phyloP scores from a whole-genome alignment of 2,888 invertebrate genomes.

The Pseudoips prasinana region DNA sequence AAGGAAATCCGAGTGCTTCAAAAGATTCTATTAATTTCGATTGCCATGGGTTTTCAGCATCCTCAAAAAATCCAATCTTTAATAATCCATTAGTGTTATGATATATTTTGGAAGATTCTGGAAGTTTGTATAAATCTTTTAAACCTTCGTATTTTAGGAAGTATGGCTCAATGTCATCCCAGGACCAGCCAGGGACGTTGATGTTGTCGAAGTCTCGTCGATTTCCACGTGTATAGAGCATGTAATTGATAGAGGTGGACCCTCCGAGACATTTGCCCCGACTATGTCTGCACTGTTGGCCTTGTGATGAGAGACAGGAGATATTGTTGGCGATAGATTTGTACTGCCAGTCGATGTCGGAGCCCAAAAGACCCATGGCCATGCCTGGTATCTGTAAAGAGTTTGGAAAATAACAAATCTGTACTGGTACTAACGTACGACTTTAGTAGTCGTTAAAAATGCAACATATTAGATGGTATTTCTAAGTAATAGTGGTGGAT shows the following conservation, averaged over 20 bases:
- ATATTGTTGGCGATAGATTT: constrained; percentile 47
- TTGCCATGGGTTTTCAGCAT: constrained; percentile 52
- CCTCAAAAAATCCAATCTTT: constrained; percentile 43
- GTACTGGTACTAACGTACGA: too few relatives aligned
- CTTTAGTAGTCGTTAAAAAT: too few relatives aligned
- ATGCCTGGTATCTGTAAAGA: constrained; percentile 51
- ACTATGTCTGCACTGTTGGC: constrained; percentile 43
- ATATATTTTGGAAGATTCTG: constrained; percentile 44
- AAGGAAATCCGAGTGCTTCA: constrained; percentile 39
- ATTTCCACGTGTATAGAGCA: constrained; percentile 61
- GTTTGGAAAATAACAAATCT: too few relatives aligned
- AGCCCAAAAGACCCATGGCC: constrained; percentile 38
- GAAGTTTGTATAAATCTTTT: constrained; percentile 37
- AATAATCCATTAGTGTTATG: constrained; percentile 56
- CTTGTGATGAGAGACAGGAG: constrained; percentile 49
- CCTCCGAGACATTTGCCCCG: constrained; percentile 64
- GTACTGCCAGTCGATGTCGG: constrained; percentile 52
- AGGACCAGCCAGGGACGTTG: constrained; percentile 51
- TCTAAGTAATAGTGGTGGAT: too few relatives aligned
- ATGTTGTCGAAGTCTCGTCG: constrained; percentile 47
- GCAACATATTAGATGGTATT: too few relatives aligned
- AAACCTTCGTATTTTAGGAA: constrained; percentile 57
- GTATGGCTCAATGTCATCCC: constrained; percentile 53
- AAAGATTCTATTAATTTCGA: constrained; percentile 40
- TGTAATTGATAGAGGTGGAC: constrained; percentile 60